A percentile compares a stretch with the other conserved stretches of the same genome.
Conservation (phyloP, 2,797 vertebrate genomes). For the Garrulus glandarius region DNA sequence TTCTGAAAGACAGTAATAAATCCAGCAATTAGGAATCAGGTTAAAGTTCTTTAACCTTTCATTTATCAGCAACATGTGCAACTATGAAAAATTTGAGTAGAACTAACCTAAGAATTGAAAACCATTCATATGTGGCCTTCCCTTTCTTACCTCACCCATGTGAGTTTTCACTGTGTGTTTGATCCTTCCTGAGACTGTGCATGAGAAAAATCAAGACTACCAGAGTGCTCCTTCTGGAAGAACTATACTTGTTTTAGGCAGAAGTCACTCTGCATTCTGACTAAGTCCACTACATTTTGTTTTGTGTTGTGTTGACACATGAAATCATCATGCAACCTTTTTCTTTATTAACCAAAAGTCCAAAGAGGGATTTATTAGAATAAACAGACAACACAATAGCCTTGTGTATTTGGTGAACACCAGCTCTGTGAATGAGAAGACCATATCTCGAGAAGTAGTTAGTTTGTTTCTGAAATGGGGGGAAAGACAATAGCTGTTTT, state of each 20-base stretch:
- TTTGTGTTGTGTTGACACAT: neutral
- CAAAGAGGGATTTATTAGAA: neutral
- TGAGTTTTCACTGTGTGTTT: neutral
- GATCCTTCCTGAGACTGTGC: neutral
- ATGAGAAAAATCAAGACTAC: neutral
- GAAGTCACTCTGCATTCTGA: neutral
- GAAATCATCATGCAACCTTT: neutral
- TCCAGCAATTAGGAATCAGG: neutral
- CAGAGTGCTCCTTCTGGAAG: neutral
- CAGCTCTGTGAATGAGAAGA: neutral
- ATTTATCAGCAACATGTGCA: neutral
- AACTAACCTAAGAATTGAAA: neutral
- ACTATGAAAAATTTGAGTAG: neutral
- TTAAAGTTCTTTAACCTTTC: neutral
- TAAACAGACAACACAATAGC: neutral
- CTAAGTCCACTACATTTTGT: neutral
- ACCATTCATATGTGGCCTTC: neutral
- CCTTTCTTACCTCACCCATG: neutral
- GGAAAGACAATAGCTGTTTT: neutral
- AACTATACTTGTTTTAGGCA: neutral
- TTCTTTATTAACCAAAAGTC: neutral
- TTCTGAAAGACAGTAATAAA: neutral
- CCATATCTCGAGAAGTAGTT: neutral
- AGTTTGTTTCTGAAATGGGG: neutral
- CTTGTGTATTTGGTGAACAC: neutral